A percentile compares a stretch with the other conserved stretches of the same genome.
Conservation (phyloP, 2,797 vertebrate genomes). For the Ispidina lecontei region DNA sequence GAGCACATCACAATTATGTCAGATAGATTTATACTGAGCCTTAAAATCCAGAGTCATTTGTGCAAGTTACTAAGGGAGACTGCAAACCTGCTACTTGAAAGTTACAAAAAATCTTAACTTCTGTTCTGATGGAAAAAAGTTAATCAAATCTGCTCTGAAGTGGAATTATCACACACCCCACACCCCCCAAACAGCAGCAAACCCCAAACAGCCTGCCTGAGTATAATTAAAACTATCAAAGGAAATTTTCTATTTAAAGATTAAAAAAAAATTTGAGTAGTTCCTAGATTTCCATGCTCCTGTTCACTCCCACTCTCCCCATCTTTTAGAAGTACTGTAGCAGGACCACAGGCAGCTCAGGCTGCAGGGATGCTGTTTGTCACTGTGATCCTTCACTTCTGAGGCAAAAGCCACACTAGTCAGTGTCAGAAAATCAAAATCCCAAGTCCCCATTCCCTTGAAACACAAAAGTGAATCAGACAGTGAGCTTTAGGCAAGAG, state of each 20-base stretch:
- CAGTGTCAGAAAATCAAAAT: neutral
- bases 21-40: constrained; percentile 6
- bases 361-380: neutral
- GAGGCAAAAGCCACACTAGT: neutral
- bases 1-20: fast-evolving
- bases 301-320: neutral
- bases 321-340: neutral
- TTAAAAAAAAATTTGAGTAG: neutral
- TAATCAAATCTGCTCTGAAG: constrained; percentile 13
- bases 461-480: neutral
- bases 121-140: constrained; percentile 3
- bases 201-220: neutral
- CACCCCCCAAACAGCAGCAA: neutral
- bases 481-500: neutral
- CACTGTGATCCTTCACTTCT: neutral
- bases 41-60: neutral
- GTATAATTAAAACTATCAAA: neutral
- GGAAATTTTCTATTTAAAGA: constrained; percentile 11
- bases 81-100: constrained; percentile 34
- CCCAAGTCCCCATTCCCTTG: neutral
- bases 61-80: neutral
- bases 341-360: neutral
- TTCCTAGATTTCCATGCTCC: neutral
- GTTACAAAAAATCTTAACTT: neutral
- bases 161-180: neutral